Percentiles rank a stretch among this genome's conserved stretches.
Evolutionary conservation across 2,888 invertebrate genomes (phyloP).

Genomic region (Philereme vetulata): DNA sequence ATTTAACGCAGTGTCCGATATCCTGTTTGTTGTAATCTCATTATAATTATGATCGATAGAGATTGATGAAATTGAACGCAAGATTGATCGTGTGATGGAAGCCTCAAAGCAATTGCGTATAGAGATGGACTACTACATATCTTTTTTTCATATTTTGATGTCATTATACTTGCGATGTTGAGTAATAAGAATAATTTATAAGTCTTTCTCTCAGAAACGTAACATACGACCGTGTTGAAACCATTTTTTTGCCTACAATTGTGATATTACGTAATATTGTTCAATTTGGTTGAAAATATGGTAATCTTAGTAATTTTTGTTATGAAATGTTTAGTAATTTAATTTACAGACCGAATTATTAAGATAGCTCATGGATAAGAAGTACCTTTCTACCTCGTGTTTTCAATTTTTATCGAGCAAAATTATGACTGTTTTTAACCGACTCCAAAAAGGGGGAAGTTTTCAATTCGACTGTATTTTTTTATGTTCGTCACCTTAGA

Average conservation of each 20-base stretch:
- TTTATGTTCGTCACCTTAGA: too few species aligned
- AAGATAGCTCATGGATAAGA: too few species aligned
- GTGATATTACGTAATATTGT: slow-evolving; percentile 20
- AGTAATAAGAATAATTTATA: slow-evolving; percentile 28
- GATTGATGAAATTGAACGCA: neutral
- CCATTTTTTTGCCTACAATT: slow-evolving; percentile 20
- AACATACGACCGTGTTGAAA: slow-evolving; percentile 19
- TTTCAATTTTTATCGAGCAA: too few species aligned
- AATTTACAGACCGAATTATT: neutral
- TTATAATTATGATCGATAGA: neutral
- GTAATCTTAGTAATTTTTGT: slow-evolving; percentile 18
- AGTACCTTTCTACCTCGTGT: too few species aligned
- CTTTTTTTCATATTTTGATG: slow-evolving; percentile 30
- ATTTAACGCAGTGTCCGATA: too few species aligned
- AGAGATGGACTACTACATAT: slow-evolving; percentile 20
- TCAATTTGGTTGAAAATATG: slow-evolving; percentile 25
- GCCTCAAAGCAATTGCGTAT: slow-evolving; percentile 20
- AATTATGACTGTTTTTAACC: too few species aligned
- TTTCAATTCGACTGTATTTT: too few species aligned
- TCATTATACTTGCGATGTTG: slow-evolving; percentile 23
- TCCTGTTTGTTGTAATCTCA: neutral
- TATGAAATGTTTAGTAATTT: slow-evolving; percentile 2
- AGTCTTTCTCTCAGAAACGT: slow-evolving; percentile 22
- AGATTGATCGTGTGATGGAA: slow-evolving; percentile 14
- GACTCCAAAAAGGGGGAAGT: too few species aligned